Conservation (phyloP, 2,113 vertebrate genomes). For the Vombatus ursinus region DNA sequence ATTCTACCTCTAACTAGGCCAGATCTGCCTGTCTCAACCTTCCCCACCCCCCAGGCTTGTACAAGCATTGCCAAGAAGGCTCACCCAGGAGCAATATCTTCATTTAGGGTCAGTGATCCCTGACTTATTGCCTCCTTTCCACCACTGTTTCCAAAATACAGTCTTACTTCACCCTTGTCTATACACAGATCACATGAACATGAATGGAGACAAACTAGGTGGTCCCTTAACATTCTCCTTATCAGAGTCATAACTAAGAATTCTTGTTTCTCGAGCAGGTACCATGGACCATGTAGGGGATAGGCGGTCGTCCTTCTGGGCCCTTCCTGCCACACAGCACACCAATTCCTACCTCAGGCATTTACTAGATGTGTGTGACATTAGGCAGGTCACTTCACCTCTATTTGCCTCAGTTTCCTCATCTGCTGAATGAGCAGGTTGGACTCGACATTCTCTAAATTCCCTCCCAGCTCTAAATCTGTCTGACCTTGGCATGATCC, state of each 20-base stretch:
- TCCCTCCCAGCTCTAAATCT: neutral
- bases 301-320: neutral
- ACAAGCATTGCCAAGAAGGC: slow-evolving; percentile 57
- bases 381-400: neutral
- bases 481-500: neutral
- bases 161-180: slow-evolving; percentile 66
- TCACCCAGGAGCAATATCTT: slow-evolving; percentile 62
- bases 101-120: slow-evolving; percentile 64
- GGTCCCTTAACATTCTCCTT: slow-evolving; percentile 12
- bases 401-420: neutral
- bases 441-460: neutral
- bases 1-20: neutral
- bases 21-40: slow-evolving; percentile 41
- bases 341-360: neutral
- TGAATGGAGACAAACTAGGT: slow-evolving; percentile 40
- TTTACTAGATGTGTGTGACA: neutral
- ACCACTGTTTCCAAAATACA: slow-evolving; percentile 79
- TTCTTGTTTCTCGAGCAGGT: neutral
- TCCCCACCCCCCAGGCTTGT: slow-evolving; percentile 44
- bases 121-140: slow-evolving; percentile 73
- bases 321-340: neutral
- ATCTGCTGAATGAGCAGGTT: neutral
- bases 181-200: slow-evolving; percentile 43
- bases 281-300: neutral
- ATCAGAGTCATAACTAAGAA: neutral